Evolutionary conservation across 2,888 invertebrate genomes (phyloP).

Genomic region (Amaurobius ferox): DNA sequence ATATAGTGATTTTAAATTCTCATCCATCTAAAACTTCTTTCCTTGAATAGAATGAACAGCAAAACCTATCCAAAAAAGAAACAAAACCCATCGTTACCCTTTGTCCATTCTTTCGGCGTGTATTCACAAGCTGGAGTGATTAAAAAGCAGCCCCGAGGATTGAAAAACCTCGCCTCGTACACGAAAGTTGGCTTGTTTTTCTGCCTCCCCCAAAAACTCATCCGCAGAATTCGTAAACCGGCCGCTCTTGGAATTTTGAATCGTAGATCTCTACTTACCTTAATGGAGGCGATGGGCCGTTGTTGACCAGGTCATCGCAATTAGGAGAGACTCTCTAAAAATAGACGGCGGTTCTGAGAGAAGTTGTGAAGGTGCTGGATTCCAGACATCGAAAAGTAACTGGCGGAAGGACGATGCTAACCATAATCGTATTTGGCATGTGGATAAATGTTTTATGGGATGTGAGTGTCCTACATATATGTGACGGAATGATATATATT

Average conservation of each 20-base stretch:
- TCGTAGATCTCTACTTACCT: constrained; percentile 44
- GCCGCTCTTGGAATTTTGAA: constrained; percentile 40
- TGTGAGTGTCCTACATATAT: too few species aligned
- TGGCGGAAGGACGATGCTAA: too few species aligned
- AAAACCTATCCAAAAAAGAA: neutral
- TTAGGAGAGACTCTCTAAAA: neutral
- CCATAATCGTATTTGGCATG: too few species aligned
- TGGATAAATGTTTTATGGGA: too few species aligned
- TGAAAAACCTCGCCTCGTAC: constrained; percentile 56
- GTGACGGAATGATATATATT: too few species aligned
- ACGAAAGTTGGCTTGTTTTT: constrained; percentile 17
- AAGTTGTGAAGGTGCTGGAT: too few species aligned
- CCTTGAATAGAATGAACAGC: too few species aligned
- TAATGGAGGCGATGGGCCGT: constrained; percentile 50
- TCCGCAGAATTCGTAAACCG: constrained; percentile 48
- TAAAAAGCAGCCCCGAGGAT: neutral
- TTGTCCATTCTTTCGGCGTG: neutral
- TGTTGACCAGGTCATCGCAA: neutral
- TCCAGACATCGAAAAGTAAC: too few species aligned
- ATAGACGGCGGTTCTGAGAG: too few species aligned
- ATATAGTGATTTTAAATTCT: too few species aligned
- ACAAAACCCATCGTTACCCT: neutral
- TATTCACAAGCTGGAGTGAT: neutral
- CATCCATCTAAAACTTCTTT: too few species aligned
- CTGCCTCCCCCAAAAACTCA: constrained; percentile 19